phyloP scores from a whole-genome alignment of 2,113 vertebrate genomes.

The Vimba vimba region DNA sequence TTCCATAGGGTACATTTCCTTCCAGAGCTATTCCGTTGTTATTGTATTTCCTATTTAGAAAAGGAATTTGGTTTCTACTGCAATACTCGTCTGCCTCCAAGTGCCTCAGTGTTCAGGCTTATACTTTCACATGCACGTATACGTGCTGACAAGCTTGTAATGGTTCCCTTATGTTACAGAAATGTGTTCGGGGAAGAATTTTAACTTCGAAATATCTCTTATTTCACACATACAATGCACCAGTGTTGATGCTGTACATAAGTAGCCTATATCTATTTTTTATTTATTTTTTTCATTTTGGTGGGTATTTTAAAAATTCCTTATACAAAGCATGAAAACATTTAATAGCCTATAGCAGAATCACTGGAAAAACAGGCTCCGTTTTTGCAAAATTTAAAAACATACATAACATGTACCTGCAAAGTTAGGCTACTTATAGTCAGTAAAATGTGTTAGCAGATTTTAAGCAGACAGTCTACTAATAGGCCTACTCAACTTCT shows the following conservation, averaged over 20 bases:
- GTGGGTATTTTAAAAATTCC: neutral
- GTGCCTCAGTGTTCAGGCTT: neutral
- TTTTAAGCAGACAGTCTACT: too few relatives aligned
- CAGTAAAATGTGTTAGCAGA: too few relatives aligned
- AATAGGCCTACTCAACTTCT: too few relatives aligned
- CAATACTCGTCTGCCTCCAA: neutral
- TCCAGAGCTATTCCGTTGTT: neutral
- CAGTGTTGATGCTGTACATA: neutral
- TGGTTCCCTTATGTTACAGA: constrained; percentile 29
- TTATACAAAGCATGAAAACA: neutral
- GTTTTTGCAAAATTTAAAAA: too few relatives aligned
- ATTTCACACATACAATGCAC: neutral
- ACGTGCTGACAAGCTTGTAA: constrained; percentile 31
- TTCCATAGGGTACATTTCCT: neutral
- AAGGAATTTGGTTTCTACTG: neutral
- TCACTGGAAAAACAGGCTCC: too few relatives aligned
- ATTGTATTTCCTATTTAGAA: constrained; percentile 14
- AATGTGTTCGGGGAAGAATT: neutral
- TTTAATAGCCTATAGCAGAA: too few relatives aligned
- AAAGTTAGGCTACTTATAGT: too few relatives aligned
- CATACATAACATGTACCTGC: too few relatives aligned
- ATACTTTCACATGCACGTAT: constrained; percentile 8
- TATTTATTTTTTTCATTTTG: too few relatives aligned
- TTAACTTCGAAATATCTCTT: neutral
- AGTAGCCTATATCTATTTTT: neutral